Percentiles rank a stretch among this genome's conserved stretches.
Conservation (phyloP, 2,113 vertebrate genomes). For the Falcunculus frontatus region DNA sequence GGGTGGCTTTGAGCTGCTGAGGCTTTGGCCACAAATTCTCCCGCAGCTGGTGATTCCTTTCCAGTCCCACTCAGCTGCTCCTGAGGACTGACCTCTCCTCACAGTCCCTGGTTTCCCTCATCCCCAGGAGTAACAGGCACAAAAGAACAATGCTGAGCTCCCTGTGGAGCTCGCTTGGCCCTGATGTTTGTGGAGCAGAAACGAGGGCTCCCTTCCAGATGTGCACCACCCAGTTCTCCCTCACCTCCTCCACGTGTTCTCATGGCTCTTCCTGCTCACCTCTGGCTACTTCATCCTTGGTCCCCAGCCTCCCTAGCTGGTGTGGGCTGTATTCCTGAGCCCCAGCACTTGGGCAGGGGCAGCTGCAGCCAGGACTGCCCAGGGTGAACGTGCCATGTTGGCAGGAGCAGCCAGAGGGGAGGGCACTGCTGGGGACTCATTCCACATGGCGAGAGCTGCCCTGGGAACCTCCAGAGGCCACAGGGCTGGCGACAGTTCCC, state of each 20-base stretch:
- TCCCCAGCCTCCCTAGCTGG: neutral
- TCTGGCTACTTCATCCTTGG: neutral
- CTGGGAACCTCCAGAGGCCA: neutral
- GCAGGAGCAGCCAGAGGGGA: neutral
- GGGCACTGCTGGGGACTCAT: neutral
- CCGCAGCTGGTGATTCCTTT: neutral
- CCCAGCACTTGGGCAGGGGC: neutral
- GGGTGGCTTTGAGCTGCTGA: neutral
- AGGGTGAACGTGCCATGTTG: neutral
- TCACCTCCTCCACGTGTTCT: neutral
- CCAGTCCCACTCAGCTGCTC: neutral
- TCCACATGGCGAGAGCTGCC: neutral
- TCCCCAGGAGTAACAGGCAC: neutral
- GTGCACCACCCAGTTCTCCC: neutral
- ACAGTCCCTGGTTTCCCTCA: neutral
- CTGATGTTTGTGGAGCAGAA: neutral
- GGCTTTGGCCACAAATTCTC: neutral
- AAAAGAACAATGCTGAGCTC: neutral
- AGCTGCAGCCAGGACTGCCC: neutral
- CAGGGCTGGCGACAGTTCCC: neutral
- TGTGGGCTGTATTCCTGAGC: neutral
- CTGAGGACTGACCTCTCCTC: neutral
- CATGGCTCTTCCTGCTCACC: neutral
- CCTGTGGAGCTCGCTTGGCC: fast-evolving
- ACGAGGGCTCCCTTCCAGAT: neutral